Evolutionary conservation across 35 echinoderm and acorn worm species (phyloP).

Genomic region (Ptychodera flava): DNA sequence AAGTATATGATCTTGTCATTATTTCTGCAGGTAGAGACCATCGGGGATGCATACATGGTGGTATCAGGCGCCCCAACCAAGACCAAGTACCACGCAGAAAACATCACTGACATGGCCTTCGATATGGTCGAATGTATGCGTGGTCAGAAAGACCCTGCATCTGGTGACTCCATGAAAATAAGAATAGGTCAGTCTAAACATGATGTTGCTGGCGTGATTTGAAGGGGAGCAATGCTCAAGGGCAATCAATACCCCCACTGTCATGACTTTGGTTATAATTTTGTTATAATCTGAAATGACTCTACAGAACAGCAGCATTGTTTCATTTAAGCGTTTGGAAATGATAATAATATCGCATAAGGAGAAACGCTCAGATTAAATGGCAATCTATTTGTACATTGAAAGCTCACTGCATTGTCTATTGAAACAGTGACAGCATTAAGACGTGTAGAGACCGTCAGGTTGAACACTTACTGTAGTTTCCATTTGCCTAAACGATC

Average conservation of each 20-base stretch:
- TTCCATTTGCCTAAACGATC: too few species aligned
- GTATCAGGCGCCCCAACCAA: neutral
- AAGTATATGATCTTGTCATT: neutral
- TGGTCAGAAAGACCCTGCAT: neutral
- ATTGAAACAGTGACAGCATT: too few species aligned
- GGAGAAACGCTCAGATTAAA: neutral
- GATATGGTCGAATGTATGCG: neutral
- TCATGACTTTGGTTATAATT: neutral
- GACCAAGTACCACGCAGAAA: neutral
- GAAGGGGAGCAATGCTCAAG: neutral
- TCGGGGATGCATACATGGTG: too few species aligned
- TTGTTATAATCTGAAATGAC: neutral
- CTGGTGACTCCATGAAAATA: conserved; percentile 7
- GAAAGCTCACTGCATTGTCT: too few species aligned
- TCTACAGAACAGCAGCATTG: neutral
- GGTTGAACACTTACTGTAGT: too few species aligned
- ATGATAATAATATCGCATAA: neutral
- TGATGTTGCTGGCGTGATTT: neutral
- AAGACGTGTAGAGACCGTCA: too few species aligned
- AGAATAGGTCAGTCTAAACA: neutral
- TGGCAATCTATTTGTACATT: too few species aligned
- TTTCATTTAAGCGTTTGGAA: neutral
- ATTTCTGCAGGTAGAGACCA: conserved; percentile 7
- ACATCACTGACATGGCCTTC: conserved; percentile 2
- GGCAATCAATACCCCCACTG: neutral